A percentile compares a stretch with the other conserved stretches of the same genome.
Conservation (phyloP, 1,140 invertebrate genomes). For the Wiebesia pumilae region DNA sequence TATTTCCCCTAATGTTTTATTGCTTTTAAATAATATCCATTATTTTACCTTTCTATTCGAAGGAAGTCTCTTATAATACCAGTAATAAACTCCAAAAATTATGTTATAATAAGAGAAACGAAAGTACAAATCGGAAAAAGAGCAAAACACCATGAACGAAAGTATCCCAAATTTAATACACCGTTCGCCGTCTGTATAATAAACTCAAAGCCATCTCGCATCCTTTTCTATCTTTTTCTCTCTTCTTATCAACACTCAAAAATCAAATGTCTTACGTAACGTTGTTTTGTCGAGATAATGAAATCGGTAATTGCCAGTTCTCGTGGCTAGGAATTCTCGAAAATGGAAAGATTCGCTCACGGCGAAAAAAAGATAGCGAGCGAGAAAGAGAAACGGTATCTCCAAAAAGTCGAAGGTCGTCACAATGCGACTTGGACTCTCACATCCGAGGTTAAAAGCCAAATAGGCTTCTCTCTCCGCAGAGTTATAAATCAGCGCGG, state of each 20-base stretch:
- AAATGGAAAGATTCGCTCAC: background rate
- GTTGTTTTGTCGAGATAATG: background rate
- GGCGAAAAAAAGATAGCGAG: background rate
- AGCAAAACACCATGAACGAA: background rate
- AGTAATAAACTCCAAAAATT: background rate
- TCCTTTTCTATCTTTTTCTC: background rate
- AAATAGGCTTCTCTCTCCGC: background rate
- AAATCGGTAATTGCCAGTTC: conserved; percentile 43
- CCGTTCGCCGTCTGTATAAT: background rate
- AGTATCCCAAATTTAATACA: conserved; percentile 25
- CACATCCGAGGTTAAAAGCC: conserved; percentile 3
- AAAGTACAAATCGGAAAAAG: background rate
- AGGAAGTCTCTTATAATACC: background rate
- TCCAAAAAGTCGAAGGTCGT: no score
- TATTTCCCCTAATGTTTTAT: background rate
- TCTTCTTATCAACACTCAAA: background rate
- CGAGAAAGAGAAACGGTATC: background rate
- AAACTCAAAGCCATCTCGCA: conserved; percentile 20
- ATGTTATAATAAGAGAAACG: background rate
- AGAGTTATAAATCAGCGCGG: conserved; percentile 50
- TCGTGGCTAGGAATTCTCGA: conserved; percentile 9
- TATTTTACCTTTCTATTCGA: background rate
- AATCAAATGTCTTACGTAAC: conserved; percentile 33
- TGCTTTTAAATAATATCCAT: background rate
- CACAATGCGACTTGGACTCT: background rate